phyloP scores from a whole-genome alignment of 2,797 vertebrate species.

The Hyperoplus lanceolatus region DNA sequence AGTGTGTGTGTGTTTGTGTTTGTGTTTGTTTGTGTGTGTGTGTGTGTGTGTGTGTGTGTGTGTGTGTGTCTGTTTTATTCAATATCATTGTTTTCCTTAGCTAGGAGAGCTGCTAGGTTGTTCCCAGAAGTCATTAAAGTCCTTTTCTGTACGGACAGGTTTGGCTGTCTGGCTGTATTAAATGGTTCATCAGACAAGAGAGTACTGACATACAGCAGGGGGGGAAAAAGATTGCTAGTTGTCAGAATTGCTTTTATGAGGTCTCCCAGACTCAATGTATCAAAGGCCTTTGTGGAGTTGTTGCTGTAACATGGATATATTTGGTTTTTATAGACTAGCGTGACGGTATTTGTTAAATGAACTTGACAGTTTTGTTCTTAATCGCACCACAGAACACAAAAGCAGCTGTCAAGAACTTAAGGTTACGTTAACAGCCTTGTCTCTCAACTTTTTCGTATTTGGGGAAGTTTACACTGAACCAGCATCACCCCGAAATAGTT shows the following conservation, averaged over 20 bases:
- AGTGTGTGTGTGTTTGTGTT: not conserved
- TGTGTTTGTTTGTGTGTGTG: not conserved
- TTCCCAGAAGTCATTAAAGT: conserved; percentile 60
- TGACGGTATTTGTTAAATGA: not conserved
- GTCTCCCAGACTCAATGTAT: conserved; percentile 39
- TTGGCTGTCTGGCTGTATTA: conserved; percentile 60
- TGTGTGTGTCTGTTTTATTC: conserved; percentile 46
- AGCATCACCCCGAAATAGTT: too few species aligned
- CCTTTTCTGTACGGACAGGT: conserved; percentile 61
- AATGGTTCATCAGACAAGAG: conserved; percentile 62
- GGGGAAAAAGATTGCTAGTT: conserved; percentile 61
- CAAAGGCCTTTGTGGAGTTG: conserved; percentile 24
- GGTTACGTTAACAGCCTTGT: too few species aligned
- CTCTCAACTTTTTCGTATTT: not conserved
- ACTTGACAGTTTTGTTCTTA: not conserved
- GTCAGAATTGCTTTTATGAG: conserved; percentile 67
- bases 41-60: not conserved
- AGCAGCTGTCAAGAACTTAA: too few species aligned
- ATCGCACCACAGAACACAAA: not conserved
- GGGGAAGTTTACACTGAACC: too few species aligned
- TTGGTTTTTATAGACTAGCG: conserved; percentile 14
- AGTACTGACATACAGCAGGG: conserved; percentile 45
- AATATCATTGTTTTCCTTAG: conserved; percentile 42
- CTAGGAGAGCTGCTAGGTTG: conserved; percentile 49
- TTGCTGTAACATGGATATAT: conserved; percentile 1